Evolutionary conservation across 2,797 vertebrate species (phyloP), one percentile per base, ranked within the genome.

Genomic region (Enteromius paludinosus): DNA sequence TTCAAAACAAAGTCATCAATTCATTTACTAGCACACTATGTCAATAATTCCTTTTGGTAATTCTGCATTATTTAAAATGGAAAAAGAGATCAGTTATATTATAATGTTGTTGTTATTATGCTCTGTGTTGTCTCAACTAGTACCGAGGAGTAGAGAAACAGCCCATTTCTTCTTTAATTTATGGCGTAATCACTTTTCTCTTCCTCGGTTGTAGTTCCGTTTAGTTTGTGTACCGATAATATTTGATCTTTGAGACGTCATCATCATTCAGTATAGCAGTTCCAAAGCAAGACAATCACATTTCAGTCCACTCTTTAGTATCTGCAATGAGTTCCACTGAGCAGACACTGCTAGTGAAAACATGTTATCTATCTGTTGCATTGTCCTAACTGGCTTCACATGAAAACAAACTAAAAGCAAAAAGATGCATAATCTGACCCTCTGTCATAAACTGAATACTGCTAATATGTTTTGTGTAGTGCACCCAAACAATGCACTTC

Each of bases 1-100:
- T 61, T 45, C 8, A 17, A 72, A 35, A 62, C 41, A 38, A 72
- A 41, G n/a, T 35, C 64, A 35, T 41, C 69, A 38, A 52, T 74
- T 2, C 9, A 18, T 71, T 28, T 64, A 52, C 41, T 38, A 14
- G 30, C 2, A 1, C 30, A 28, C 15, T 12, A 18, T n/a, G 23
- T 14, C n/a, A 14, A 49, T 62, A 14, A 80, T 5, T 35, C 0
- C 0, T 10, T 23, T 61, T 23, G 9, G 9, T 7, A 2, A 70
- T 69, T 20, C 68, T n/a, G 23, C 38, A 15, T 25, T 14, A 25
- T 11, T 52, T 66, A 5, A 14, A 33, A 11, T 35, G 30, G 10
- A 20, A 54, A 25, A 56, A 28, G 23, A 18, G 17, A 47, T 43
- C 9, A 33, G 9, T 12, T 5, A 3, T 28, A n/a, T 38, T 54